phyloP scores from a whole-genome alignment of 2,888 invertebrate genomes.

The Leuctra nigra region DNA sequence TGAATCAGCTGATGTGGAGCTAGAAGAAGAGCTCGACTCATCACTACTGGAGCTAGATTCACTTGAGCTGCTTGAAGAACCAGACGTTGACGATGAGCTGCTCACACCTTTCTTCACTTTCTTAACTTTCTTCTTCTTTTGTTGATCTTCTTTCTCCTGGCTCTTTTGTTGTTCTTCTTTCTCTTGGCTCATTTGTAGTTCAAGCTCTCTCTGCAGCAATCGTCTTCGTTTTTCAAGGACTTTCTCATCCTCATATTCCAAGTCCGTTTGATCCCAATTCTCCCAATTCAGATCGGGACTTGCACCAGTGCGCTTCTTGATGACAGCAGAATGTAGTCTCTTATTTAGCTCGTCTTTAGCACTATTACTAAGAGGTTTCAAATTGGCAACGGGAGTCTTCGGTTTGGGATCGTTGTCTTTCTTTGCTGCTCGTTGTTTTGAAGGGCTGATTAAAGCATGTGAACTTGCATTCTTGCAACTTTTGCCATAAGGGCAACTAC shows the following conservation, averaged over 20 bases:
- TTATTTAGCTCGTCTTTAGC: constrained; percentile 56
- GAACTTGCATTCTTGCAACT: constrained; percentile 67
- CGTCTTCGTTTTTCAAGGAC: constrained; percentile 68
- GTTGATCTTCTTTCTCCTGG: too few relatives aligned
- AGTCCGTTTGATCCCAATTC: constrained; percentile 69
- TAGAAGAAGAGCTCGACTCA: constrained; percentile 56
- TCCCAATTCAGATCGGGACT: constrained; percentile 62
- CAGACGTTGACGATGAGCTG: constrained; percentile 58
- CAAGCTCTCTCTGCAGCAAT: constrained; percentile 69
- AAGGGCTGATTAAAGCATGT: constrained; percentile 68
- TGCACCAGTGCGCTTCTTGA: constrained; percentile 39
- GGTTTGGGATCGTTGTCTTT: constrained; percentile 46
- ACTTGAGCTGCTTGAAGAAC: constrained; percentile 56
- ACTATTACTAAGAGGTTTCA: constrained; percentile 26
- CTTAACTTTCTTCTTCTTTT: constrained; percentile 52
- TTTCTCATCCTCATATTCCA: constrained; percentile 76
- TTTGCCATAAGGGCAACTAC: constrained; percentile 71
- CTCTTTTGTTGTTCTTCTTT: too few relatives aligned
- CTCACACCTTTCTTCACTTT: constrained; percentile 57
- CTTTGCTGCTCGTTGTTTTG: constrained; percentile 61
- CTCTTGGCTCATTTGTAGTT: constrained; percentile 71
- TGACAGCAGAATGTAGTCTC: constrained; percentile 55
- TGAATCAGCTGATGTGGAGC: constrained; percentile 44
- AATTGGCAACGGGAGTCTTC: constrained; percentile 25
- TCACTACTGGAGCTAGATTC: constrained; percentile 51